phyloP scores from a whole-genome alignment of 23 tunicate genomes.

The Ascidia mentula region DNA sequence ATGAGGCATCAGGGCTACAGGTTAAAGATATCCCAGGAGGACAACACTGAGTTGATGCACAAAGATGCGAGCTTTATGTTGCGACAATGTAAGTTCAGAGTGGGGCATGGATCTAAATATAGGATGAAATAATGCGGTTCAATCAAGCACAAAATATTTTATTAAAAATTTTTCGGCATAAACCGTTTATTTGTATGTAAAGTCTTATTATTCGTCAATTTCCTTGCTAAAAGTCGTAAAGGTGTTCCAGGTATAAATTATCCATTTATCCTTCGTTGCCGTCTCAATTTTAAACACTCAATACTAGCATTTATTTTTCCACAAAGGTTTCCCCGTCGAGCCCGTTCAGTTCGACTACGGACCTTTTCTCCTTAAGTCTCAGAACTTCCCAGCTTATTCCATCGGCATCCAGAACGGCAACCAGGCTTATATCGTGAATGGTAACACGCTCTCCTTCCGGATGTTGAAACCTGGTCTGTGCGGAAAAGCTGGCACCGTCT shows the following conservation, averaged over 20 bases:
- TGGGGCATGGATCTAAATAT: no score
- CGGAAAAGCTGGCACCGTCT: background rate
- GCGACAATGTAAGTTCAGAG: background rate
- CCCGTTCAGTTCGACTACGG: slow-evolving; percentile 5
- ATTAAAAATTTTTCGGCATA: background rate
- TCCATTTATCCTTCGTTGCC: no score
- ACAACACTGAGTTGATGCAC: slow-evolving; percentile 1
- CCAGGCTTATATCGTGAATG: background rate
- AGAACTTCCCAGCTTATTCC: slow-evolving; percentile 9
- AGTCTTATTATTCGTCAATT: background rate
- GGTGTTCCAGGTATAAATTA: no score
- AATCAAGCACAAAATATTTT: no score
- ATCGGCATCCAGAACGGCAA: slow-evolving; percentile 15
- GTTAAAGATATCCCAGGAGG: background rate
- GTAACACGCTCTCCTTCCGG: background rate
- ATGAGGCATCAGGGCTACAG: slow-evolving; percentile 31
- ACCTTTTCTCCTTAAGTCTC: slow-evolving; percentile 3
- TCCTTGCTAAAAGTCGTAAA: no score
- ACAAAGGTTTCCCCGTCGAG: background rate
- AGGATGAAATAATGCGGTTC: no score
- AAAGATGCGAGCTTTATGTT: slow-evolving; percentile 16
- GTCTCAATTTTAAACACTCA: no score
- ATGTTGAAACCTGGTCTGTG: background rate
- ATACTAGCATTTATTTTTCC: background rate
- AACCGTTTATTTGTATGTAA: background rate